Base-by-base conservation (phyloP, 2,888 invertebrate species). In the Molorchus minor region DNA sequence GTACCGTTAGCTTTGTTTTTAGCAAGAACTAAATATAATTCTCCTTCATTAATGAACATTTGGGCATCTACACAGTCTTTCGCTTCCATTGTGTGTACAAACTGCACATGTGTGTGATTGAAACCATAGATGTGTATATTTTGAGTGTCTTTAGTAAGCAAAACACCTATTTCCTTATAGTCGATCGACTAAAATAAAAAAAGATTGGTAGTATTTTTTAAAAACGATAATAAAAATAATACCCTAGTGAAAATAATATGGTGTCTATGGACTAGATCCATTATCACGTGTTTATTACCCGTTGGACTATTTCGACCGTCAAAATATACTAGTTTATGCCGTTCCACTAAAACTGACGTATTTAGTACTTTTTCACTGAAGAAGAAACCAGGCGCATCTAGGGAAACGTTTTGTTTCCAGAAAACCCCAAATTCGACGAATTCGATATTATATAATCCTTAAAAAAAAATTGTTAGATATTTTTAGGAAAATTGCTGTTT, bases 41-140 rank as follows among this genome's bases (percentile, higher is more conserved):
- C 53, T 44, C 62, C 59, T 36, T 65, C 58, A 19, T 71, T 73
- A 15, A 63, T 56, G 62, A 78, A 77, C 45, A 78, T 73, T 19
- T 51, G 58, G 8, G 69, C 74, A 63, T 76, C 76, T 3, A 57
- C 59, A 29, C 67, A 53, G 38, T 59, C 38, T 5, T 60, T 58
- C 4, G 64, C 49, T n/a, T 30, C 52, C 12, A 75, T 62, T 19
- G 58, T 62, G 61, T 74, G 73, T 17, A 73, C 49, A 29, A 62
- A 58, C 35, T 17, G 33, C 1, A 33, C 35, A 7, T 21, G 25
- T 38, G 21, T 46, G n/a, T 43, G 38, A 16, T 19, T 38, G 13
- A 55, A 56, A 12, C 44, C 38, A 25, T 63, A 65, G 5, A 65
- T 55, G 16, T 59, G 38, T 5, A 55, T 54, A 43, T 65, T 61